Conservation (phyloP, 2,888 invertebrate species). For the Cloeon dipterum region DNA sequence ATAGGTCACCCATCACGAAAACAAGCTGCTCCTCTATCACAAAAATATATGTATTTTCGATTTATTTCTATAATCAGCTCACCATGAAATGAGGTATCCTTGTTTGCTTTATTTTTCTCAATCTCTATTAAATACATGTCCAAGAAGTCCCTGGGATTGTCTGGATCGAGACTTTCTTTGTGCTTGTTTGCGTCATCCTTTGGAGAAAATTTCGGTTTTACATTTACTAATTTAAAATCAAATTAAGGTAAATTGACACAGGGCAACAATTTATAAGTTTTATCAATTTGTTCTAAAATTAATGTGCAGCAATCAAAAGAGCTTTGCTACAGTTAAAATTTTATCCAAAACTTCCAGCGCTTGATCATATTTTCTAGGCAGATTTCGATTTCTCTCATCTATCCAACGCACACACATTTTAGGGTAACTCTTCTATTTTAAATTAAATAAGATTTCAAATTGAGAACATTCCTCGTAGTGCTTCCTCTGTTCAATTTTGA, state of each 20-base stretch:
- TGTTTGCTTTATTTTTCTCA: conserved; percentile 1
- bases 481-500: no score
- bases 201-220: no score
- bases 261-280: neutral
- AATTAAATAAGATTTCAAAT: no score
- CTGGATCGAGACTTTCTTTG: conserved; percentile 6
- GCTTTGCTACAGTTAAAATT: no score
- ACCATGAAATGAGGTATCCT: neutral
- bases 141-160: conserved; percentile 8
- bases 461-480: no score
- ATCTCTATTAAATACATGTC: conserved; percentile 8
- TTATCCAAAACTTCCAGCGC: no score
- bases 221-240: no score
- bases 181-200: conserved; percentile 7
- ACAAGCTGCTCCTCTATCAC: conserved; percentile 8
- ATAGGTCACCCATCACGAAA: conserved; percentile 7
- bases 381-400: no score
- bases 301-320: no score
- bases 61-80: neutral
- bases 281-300: neutral
- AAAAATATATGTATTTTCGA: neutral
- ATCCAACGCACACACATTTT: no score
- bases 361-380: no score
- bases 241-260: neutral
- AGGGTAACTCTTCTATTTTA: no score